These are phyloP conservation scores for Elephantulus edwardii DNA, from an alignment of 2,113 vertebrate species.

Conservation along the genomic window DNA sequence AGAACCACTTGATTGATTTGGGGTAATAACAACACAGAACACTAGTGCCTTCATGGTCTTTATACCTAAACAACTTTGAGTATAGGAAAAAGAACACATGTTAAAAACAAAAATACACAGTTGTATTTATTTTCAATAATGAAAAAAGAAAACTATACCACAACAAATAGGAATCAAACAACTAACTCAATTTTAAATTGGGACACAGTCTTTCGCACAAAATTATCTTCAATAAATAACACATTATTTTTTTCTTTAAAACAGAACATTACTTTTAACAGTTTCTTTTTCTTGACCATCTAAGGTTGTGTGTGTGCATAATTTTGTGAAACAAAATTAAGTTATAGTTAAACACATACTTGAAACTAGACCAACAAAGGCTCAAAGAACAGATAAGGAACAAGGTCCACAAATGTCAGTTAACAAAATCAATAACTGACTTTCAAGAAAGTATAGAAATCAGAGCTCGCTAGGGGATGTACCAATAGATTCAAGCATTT, in stretches of 20 bases:
- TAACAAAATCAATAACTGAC: not conserved
- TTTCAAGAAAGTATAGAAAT: constrained; percentile 46
- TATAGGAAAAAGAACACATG: constrained; percentile 44
- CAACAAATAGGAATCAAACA: constrained; percentile 55
- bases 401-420: not conserved
- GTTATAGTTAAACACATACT: not conserved
- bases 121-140: constrained; percentile 73
- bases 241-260: too few relatives aligned
- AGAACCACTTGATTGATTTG: not conserved
- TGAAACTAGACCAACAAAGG: not conserved
- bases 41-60: constrained; percentile 25
- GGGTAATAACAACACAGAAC: constrained; percentile 15
- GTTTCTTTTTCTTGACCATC: not conserved
- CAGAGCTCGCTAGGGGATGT: not conserved
- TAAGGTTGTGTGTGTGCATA: not conserved
- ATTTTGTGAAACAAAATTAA: constrained; percentile 45
- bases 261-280: not conserved
- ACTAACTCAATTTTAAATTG: constrained; percentile 40
- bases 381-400: constrained; percentile 11
- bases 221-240: constrained; percentile 49
- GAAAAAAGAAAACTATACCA: constrained; percentile 61
- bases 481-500: not conserved
- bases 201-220: constrained; percentile 49
- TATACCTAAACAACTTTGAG: constrained; percentile 6
- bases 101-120: constrained; percentile 61